A percentile compares a stretch with the other conserved stretches of the same genome.
Conservation (phyloP, 1,140 invertebrate species). For the Drosophila micromelanica region DNA sequence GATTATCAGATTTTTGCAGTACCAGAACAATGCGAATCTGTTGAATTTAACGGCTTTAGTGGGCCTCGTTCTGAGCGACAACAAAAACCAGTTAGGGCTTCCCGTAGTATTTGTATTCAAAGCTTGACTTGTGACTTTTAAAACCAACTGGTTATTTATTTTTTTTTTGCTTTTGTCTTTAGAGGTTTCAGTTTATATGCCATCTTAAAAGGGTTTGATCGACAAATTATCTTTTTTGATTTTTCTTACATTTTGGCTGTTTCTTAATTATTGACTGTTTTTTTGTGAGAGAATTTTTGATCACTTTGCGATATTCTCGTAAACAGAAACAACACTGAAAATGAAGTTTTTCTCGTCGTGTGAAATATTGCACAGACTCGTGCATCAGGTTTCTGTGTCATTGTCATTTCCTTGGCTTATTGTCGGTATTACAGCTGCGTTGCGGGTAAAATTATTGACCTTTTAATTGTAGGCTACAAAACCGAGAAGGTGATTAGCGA, state of each 20-base stretch:
- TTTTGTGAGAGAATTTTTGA: background rate
- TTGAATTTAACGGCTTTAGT: background rate
- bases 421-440: background rate
- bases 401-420: constrained; percentile 14
- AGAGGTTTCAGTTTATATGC: background rate
- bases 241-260: background rate
- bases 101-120: constrained; percentile 35
- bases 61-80: constrained; percentile 4
- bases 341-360: background rate
- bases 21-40: constrained; percentile 9
- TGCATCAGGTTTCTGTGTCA: constrained; percentile 14
- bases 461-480: constrained; percentile 1
- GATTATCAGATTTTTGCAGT: background rate
- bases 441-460: background rate
- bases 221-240: background rate
- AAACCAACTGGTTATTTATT: constrained; percentile 25
- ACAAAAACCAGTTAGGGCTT: constrained; percentile 40
- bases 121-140: constrained; percentile 48
- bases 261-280: background rate
- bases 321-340: background rate
- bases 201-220: background rate
- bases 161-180: background rate
- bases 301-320: background rate
- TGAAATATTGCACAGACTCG: background rate
- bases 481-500: no score